These are phyloP conservation scores for Ahaetulla prasina DNA, from an alignment of 2,113 vertebrate genomes.

Conservation along the genomic window DNA sequence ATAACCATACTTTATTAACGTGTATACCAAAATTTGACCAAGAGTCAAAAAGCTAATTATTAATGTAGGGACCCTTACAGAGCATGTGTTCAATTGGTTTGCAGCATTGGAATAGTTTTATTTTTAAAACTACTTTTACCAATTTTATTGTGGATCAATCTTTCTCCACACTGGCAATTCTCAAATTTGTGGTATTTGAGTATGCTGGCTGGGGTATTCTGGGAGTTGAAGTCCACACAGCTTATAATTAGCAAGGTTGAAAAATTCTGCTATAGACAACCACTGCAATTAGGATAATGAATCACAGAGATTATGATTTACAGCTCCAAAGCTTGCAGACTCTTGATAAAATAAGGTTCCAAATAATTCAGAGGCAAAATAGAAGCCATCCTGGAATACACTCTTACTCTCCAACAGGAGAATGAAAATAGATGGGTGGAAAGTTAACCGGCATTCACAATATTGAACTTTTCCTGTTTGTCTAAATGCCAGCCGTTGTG, in stretches of 20 bases:
- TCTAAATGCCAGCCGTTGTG: background rate
- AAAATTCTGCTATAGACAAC: background rate
- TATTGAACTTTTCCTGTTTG: background rate
- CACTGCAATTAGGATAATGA: background rate
- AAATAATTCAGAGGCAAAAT: background rate
- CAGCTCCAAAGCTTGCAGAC: background rate
- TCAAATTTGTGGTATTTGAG: background rate
- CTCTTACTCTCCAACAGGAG: background rate
- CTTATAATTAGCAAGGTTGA: background rate
- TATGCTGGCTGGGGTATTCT: background rate
- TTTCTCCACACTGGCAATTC: background rate
- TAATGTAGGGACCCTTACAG: background rate
- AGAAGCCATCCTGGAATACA: background rate
- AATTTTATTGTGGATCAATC: background rate
- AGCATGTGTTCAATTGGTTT: background rate
- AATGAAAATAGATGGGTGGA: background rate
- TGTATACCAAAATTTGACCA: background rate
- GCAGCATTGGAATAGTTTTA: background rate
- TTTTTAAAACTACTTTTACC: background rate
- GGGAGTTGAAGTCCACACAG: background rate
- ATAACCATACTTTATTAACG: background rate
- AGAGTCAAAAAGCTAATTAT: background rate
- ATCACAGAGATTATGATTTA: background rate
- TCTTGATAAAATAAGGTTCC: background rate
- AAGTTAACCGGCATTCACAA: background rate